Conservation (phyloP, 2,113 vertebrate species). For the Myxocyprinus asiaticus region DNA sequence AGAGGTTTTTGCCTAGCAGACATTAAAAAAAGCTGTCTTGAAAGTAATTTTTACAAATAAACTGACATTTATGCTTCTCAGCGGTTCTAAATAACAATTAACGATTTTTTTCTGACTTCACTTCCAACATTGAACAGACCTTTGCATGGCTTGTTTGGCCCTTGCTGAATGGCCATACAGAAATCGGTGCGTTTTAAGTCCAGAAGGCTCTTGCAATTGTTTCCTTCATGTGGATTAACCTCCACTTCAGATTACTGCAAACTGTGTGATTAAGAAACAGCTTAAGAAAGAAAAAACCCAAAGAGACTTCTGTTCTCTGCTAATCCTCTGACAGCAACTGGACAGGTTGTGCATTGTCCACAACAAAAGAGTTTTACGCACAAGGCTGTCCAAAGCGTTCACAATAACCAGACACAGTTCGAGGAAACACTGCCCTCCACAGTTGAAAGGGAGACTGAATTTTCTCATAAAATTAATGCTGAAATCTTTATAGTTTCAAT, state of each 20-base stretch:
- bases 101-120: background rate
- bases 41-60: background rate
- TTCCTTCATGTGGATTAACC: slow-evolving; percentile 24
- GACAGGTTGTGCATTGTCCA: background rate
- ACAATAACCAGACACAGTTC: background rate
- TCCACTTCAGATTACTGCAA: slow-evolving; percentile 19
- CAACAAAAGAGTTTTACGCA: background rate
- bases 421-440: background rate
- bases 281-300: slow-evolving; percentile 28
- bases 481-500: background rate
- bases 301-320: slow-evolving; percentile 18
- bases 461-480: background rate
- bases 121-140: too few relatives aligned
- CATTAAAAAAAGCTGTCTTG: too few relatives aligned
- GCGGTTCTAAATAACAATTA: background rate
- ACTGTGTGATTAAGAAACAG: slow-evolving; percentile 48
- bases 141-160: background rate
- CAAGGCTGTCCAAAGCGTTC: background rate
- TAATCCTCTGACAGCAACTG: slow-evolving; percentile 25
- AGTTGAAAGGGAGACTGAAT: background rate
- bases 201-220: background rate
- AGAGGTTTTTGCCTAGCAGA: too few relatives aligned
- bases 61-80: background rate
- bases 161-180: background rate
- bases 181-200: background rate